phyloP scores from a whole-genome alignment of 1,140 invertebrate genomes.

The Drosophila lowei region DNA sequence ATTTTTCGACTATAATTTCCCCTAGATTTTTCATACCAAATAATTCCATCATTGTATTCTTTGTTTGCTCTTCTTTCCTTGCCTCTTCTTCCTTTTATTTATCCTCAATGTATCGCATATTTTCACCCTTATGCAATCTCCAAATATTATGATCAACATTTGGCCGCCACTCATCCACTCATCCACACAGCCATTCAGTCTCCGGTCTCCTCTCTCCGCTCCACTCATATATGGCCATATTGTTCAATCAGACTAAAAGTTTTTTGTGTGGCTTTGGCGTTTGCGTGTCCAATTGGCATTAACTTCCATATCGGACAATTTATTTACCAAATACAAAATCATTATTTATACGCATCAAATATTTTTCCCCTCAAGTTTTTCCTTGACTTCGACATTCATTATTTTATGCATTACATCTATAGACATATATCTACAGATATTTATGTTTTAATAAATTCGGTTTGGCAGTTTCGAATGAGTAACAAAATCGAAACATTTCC shows the following conservation, averaged over 20 bases:
- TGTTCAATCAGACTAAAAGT: slow-evolving; percentile 73
- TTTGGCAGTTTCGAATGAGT: slow-evolving; percentile 17
- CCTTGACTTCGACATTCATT: slow-evolving; percentile 28
- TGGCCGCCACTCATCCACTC: slow-evolving; percentile 12
- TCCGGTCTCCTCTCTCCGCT: background rate
- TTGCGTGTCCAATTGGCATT: slow-evolving; percentile 68
- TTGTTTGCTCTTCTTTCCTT: background rate
- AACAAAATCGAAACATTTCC: slow-evolving; percentile 36
- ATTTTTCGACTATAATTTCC: no score
- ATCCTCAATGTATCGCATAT: background rate
- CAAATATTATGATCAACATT: background rate
- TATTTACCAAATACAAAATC: slow-evolving; percentile 71
- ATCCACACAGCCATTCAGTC: background rate
- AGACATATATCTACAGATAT: slow-evolving; percentile 4
- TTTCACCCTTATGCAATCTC: slow-evolving; percentile 1
- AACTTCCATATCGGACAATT: slow-evolving; percentile 63
- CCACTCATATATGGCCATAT: slow-evolving; percentile 14
- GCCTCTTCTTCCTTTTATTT: background rate
- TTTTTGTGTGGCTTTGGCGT: slow-evolving; percentile 14
- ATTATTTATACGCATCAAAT: slow-evolving; percentile 68
- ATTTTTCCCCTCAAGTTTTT: slow-evolving; percentile 35
- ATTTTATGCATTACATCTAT: slow-evolving; percentile 20
- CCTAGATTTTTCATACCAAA: no score
- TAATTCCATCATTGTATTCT: no score
- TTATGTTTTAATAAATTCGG: slow-evolving; percentile 43